phyloP scores from a whole-genome alignment of 2,113 vertebrate species.

The Microcebus tavaratra region DNA sequence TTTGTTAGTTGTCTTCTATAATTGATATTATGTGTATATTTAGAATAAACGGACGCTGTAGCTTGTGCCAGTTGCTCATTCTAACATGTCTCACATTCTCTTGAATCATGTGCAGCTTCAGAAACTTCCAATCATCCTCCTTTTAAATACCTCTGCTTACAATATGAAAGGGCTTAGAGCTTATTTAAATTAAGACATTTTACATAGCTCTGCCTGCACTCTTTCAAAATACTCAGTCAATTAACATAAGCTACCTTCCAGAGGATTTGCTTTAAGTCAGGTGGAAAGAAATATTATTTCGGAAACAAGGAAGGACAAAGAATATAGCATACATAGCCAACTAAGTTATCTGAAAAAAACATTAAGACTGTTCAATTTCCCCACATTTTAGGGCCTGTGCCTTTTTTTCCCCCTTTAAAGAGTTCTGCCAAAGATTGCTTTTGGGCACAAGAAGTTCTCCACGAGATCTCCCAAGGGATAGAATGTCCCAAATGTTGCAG shows the following conservation, averaged over 20 bases:
- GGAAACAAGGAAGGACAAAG: slow-evolving; percentile 49
- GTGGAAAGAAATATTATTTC: slow-evolving; percentile 64
- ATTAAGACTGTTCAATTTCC: slow-evolving; percentile 56
- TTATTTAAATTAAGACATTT: slow-evolving; percentile 70
- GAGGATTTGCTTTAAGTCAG: slow-evolving; percentile 61
- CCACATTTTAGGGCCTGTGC: background rate
- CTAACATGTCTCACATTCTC: slow-evolving; percentile 63
- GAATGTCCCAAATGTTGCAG: background rate
- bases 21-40: slow-evolving; percentile 70
- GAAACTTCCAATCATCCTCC: slow-evolving; percentile 71
- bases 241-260: slow-evolving; percentile 70
- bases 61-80: background rate
- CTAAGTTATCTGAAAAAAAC: slow-evolving; percentile 6
- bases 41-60: slow-evolving; percentile 55
- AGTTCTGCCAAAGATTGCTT: background rate
- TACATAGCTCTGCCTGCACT: slow-evolving; percentile 56
- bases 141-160: slow-evolving; percentile 61
- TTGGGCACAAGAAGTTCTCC: background rate
- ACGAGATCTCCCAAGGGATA: background rate
- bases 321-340: slow-evolving; percentile 43
- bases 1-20: slow-evolving; percentile 67
- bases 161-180: slow-evolving; percentile 60
- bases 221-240: slow-evolving; percentile 70
- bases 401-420: background rate
- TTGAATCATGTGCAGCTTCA: slow-evolving; percentile 65